Conservation (phyloP, 2,888 invertebrate genomes). For the Papilio demoleus region DNA sequence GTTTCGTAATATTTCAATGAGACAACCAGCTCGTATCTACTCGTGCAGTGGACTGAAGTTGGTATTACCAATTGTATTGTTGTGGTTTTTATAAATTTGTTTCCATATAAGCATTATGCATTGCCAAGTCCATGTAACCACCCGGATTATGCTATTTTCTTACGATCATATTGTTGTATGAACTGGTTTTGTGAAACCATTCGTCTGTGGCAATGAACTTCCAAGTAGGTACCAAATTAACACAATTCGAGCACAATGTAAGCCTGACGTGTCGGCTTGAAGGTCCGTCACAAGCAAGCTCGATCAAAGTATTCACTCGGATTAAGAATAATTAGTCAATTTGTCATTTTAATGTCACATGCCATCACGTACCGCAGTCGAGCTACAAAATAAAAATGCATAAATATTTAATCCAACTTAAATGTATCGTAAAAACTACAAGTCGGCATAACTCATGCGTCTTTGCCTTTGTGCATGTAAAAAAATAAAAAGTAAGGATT, state of each 20-base stretch:
- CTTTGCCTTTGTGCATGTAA: constrained; percentile 75
- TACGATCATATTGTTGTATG: neutral
- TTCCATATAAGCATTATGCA: constrained; percentile 8
- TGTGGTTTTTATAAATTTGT: constrained; percentile 29
- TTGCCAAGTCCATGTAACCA: neutral
- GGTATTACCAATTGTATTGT: constrained; percentile 27
- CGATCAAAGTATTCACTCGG: constrained; percentile 75
- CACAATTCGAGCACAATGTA: constrained; percentile 54
- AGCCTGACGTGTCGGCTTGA: constrained; percentile 60
- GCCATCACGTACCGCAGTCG: constrained; percentile 74
- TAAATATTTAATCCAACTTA: constrained; percentile 78
- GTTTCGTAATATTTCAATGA: constrained; percentile 38
- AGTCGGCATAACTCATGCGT: constrained; percentile 78
- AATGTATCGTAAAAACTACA: constrained; percentile 80
- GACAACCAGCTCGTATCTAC: constrained; percentile 25
- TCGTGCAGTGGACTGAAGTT: constrained; percentile 33
- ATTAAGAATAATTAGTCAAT: constrained; percentile 83
- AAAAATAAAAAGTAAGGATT: constrained; percentile 70
- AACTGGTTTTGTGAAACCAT: constrained; percentile 43
- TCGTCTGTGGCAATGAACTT: constrained; percentile 62
- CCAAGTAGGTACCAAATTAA: constrained; percentile 49
- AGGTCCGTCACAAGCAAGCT: constrained; percentile 63
- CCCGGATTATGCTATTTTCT: neutral
- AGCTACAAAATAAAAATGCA: constrained; percentile 66
- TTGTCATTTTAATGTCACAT: constrained; percentile 84